Base-by-base conservation (phyloP, 2,888 invertebrate species). In the Phaedon cochleariae region DNA sequence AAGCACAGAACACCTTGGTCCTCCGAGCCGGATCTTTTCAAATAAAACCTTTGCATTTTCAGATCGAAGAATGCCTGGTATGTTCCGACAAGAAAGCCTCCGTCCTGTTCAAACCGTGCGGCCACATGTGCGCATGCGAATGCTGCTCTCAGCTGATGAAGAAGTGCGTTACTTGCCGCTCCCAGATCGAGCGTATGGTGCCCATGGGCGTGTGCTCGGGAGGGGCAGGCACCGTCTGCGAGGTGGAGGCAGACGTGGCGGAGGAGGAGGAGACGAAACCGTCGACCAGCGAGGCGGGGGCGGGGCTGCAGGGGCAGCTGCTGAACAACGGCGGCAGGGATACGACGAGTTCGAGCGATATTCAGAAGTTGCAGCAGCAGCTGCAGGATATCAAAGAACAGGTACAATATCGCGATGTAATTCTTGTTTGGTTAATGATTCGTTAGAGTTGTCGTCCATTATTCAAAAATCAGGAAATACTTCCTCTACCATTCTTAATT, bases 371-470 rank as follows among this genome's bases (percentile, higher is more conserved):
- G 48, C 94, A 95, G 80, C 97, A 98, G 81, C 97, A 98, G 81
- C 84, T 98, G 68, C 96, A 97, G 84, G 98, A 98, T 82, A 97
- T 98, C 78, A 97, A 97, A 82, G 97, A 98, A 84, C 97, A 97
- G 90, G 96, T 95, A n/a, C n/a, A n/a, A n/a, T n/a, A n/a, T n/a
- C n/a, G n/a, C n/a, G n/a, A n/a, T n/a, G n/a, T n/a, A n/a, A n/a
- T n/a, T n/a, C n/a, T n/a, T n/a, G n/a, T n/a, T n/a, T n/a, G n/a
- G n/a, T n/a, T n/a, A n/a, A n/a, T n/a, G n/a, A n/a, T n/a, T n/a
- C n/a, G n/a, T n/a, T n/a, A n/a, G n/a, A n/a, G n/a, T n/a, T n/a
- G n/a, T n/a, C n/a, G n/a, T n/a, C n/a, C n/a, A n/a, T n/a, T n/a
- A n/a, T n/a, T n/a, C n/a, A n/a, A n/a, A n/a, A n/a, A n/a, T n/a